Evolutionary conservation across 2,113 vertebrate genomes (phyloP).

Genomic region (Perognathus longimembris): DNA sequence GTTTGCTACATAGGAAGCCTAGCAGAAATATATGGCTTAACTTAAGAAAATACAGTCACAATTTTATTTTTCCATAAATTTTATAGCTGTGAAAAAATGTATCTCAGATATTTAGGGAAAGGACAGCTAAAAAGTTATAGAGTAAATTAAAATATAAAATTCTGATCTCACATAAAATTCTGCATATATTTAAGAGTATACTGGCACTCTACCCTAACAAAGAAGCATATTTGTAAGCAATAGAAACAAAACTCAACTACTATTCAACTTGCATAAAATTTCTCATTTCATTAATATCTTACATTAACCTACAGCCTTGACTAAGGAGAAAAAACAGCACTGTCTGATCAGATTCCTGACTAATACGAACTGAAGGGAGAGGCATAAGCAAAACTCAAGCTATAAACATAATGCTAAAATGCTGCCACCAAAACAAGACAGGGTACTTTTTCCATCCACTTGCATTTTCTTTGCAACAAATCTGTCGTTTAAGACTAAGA

Average conservation of each 20-base stretch:
- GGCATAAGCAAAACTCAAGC: not conserved
- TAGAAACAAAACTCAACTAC: constrained; percentile 58
- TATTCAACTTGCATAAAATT: not conserved
- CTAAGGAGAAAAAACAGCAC: not conserved
- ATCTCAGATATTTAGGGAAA: not conserved
- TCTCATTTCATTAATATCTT: constrained; percentile 35
- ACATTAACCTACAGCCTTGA: not conserved
- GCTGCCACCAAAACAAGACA: not conserved
- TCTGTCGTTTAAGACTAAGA: constrained; percentile 73
- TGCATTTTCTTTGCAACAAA: constrained; percentile 70
- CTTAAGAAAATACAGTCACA: constrained; percentile 13
- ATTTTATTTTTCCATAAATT: constrained; percentile 58
- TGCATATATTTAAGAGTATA: constrained; percentile 28
- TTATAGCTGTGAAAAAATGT: constrained; percentile 26
- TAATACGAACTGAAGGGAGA: not conserved
- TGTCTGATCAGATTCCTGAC: not conserved
- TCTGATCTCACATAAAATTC: not conserved
- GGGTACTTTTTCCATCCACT: constrained; percentile 47
- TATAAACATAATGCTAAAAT: not conserved
- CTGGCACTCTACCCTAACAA: not conserved
- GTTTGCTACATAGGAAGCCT: constrained; percentile 63
- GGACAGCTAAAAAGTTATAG: not conserved
- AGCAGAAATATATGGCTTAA: not conserved
- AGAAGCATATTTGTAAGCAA: not conserved
- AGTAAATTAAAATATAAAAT: not conserved